Conservation (phyloP, 2,888 invertebrate species). For the Ptilodon capucinus region DNA sequence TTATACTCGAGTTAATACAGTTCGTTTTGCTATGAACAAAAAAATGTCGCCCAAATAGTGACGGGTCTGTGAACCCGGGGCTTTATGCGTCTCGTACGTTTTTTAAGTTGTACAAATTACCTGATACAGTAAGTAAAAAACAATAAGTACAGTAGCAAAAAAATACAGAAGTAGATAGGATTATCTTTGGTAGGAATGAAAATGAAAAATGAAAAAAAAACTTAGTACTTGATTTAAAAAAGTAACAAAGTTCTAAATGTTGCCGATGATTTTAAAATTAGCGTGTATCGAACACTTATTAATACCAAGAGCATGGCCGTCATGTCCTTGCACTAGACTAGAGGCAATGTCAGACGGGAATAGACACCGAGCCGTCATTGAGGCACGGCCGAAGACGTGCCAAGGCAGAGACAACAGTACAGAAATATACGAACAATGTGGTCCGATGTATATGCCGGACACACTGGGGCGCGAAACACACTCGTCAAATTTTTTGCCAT, state of each 20-base stretch:
- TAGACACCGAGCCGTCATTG: conserved; percentile 59
- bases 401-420: conserved; percentile 54
- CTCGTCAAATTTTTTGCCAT: too few species aligned
- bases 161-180: not conserved
- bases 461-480: too few species aligned
- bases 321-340: conserved; percentile 47
- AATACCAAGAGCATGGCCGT: conserved; percentile 28
- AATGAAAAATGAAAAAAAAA: too few species aligned
- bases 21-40: too few species aligned
- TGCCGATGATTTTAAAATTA: conserved; percentile 4
- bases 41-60: too few species aligned
- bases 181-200: not conserved
- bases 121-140: not conserved
- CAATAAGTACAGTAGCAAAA: not conserved
- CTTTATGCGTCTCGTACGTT: too few species aligned
- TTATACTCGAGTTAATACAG: too few species aligned
- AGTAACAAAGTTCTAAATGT: not conserved
- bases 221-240: not conserved
- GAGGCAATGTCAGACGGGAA: conserved; percentile 74
- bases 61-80: too few species aligned
- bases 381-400: conserved; percentile 63
- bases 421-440: conserved; percentile 61
- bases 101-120: not conserved
- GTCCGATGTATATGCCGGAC: conserved; percentile 9
- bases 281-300: conserved; percentile 10